phyloP scores from a whole-genome alignment of 2,797 vertebrate genomes.

The Parauchenoglanis ngamensis region DNA sequence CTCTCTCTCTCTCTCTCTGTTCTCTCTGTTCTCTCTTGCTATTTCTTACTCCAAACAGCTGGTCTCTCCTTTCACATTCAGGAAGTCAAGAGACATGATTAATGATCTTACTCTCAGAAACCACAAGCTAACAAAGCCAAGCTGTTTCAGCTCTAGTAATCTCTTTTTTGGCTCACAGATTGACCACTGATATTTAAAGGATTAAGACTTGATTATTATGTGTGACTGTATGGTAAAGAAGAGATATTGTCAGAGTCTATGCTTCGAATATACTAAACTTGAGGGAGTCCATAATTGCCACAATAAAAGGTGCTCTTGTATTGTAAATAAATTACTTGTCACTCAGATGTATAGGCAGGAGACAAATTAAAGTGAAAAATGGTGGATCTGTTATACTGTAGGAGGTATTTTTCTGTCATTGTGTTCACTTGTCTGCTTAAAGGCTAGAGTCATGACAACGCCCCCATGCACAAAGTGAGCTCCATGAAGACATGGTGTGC shows the following conservation, averaged over 20 bases:
- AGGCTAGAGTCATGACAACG: neutral
- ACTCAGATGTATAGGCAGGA: neutral
- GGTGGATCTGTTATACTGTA: neutral
- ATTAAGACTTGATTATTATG: conserved; percentile 7
- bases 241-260: neutral
- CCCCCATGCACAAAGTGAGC: neutral
- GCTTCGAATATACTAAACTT: neutral
- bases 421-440: neutral
- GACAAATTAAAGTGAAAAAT: neutral
- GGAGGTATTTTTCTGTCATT: conserved; percentile 17
- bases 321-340: conserved; percentile 12
- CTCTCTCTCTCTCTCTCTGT: conserved; percentile 40
- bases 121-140: conserved; percentile 57
- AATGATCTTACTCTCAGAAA: conserved; percentile 61
- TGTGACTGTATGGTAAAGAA: neutral
- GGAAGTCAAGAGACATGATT: conserved; percentile 62
- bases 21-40: neutral
- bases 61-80: conserved; percentile 61
- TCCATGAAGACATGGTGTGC: neutral
- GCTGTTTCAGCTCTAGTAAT: conserved; percentile 49
- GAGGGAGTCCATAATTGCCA: neutral
- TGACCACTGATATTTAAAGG: conserved; percentile 19
- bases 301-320: conserved; percentile 1
- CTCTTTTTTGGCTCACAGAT: conserved; percentile 36
- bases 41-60: conserved; percentile 53